Evolutionary conservation across 2,888 invertebrate genomes (phyloP).

Genomic region (Macropis europaea): DNA sequence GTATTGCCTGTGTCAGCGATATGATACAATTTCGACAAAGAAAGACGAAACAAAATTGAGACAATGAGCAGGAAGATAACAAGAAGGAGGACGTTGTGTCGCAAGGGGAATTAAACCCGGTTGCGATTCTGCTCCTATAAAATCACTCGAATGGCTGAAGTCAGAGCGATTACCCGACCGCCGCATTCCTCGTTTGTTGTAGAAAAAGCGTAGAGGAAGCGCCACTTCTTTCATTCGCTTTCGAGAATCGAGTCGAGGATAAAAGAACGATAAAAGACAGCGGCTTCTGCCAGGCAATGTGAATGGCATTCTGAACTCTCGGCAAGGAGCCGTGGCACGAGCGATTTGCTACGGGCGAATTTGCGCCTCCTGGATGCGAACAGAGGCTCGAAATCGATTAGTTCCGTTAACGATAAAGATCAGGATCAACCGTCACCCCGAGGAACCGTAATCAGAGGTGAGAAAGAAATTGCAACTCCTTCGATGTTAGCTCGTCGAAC

Average conservation of each 20-base stretch:
- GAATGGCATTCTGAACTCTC: constrained; percentile 31
- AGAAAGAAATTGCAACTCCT: background rate
- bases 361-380: constrained; percentile 40
- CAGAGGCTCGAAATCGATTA: constrained; percentile 65
- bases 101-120: background rate
- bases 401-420: constrained; percentile 60
- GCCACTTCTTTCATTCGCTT: constrained; percentile 43
- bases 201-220: constrained; percentile 39
- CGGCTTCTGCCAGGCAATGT: constrained; percentile 17
- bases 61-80: background rate
- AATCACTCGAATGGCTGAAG: constrained; percentile 35
- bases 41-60: background rate
- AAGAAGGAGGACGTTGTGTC: background rate
- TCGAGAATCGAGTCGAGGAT: constrained; percentile 24
- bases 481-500: background rate
- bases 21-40: background rate
- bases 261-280: constrained; percentile 33
- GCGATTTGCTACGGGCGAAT: constrained; percentile 56
- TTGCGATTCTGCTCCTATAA: constrained; percentile 15
- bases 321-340: constrained; percentile 49
- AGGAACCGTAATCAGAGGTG: background rate
- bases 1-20: background rate
- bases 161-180: constrained; percentile 25
- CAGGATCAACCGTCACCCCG: constrained; percentile 50
- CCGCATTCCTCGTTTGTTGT: constrained; percentile 24